Evolutionary conservation across 2,888 invertebrate genomes (phyloP).

Genomic region (Plutella xylostella): DNA sequence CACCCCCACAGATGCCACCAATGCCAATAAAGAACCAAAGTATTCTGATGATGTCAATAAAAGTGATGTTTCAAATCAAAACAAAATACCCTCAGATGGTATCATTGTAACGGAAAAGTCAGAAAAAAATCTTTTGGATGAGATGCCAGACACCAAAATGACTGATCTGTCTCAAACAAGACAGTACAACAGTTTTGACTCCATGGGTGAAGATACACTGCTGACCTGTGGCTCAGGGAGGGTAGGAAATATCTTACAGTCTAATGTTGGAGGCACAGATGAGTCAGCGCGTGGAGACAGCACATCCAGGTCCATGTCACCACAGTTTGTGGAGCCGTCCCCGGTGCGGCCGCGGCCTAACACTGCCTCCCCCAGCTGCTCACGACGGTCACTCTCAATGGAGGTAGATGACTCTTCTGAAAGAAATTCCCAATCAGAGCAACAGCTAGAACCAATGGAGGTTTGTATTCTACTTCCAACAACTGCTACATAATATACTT

Average conservation of each 20-base stretch:
- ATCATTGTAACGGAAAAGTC: slow-evolving; percentile 64
- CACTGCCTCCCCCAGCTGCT: slow-evolving; percentile 59
- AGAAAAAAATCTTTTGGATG: slow-evolving; percentile 57
- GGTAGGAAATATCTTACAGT: slow-evolving; percentile 47
- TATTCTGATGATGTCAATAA: slow-evolving; percentile 46
- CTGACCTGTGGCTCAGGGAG: slow-evolving; percentile 58
- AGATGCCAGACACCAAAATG: slow-evolving; percentile 66
- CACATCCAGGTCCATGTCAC: slow-evolving; percentile 56
- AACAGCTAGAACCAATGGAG: slow-evolving; percentile 58
- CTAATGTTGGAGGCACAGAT: slow-evolving; percentile 44
- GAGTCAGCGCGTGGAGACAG: slow-evolving; percentile 52
- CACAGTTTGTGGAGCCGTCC: slow-evolving; percentile 59
- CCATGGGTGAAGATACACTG: slow-evolving; percentile 58
- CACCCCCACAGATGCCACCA: slow-evolving; percentile 35
- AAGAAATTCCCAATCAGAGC: slow-evolving; percentile 53
- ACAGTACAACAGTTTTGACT: slow-evolving; percentile 62
- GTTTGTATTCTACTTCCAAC: slow-evolving; percentile 26
- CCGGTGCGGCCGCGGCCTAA: slow-evolving; percentile 45
- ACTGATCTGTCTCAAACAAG: slow-evolving; percentile 61
- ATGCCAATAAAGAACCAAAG: slow-evolving; percentile 48
- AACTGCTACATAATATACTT: background rate
- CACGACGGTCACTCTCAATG: slow-evolving; percentile 58
- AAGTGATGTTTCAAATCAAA: slow-evolving; percentile 42
- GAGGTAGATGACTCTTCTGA: slow-evolving; percentile 62
- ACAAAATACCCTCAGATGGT: slow-evolving; percentile 54